phyloP scores from a whole-genome alignment of 2,797 vertebrate genomes.

The Acrocephalus scirpaceus region DNA sequence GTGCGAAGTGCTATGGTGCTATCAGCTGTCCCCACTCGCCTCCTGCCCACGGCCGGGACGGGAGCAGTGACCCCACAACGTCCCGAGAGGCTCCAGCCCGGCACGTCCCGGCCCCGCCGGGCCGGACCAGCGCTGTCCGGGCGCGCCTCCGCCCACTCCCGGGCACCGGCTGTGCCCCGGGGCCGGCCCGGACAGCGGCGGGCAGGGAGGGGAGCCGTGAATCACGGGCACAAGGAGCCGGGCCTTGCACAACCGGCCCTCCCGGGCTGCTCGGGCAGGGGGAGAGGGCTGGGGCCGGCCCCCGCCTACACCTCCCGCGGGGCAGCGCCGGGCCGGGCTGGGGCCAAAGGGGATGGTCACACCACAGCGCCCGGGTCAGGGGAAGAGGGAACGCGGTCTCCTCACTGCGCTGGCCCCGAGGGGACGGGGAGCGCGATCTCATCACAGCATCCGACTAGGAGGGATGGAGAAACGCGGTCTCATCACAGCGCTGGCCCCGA shows the following conservation, averaged over 20 bases:
- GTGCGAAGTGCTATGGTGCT: not conserved
- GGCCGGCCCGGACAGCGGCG: not conserved
- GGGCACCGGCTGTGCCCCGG: not conserved
- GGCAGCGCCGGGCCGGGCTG: not conserved
- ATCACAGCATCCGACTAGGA: not conserved
- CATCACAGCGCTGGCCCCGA: too few relatives aligned
- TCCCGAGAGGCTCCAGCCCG: not conserved
- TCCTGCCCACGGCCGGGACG: not conserved
- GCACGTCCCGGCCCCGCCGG: not conserved
- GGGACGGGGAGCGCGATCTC: not conserved
- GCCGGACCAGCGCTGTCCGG: not conserved
- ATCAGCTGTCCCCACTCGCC: not conserved
- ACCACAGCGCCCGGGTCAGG: too few relatives aligned
- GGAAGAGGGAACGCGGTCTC: not conserved
- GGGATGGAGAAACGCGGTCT: not conserved
- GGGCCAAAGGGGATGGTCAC: not conserved
- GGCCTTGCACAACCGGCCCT: slow-evolving; percentile 17
- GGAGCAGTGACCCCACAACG: not conserved
- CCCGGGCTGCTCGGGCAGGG: not conserved
- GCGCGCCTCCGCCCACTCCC: not conserved
- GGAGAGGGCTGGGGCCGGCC: not conserved
- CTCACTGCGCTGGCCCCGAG: not conserved
- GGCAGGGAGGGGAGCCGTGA: slow-evolving; percentile 9
- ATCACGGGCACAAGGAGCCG: not conserved
- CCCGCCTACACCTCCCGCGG: not conserved